These are phyloP conservation scores for Cynopterus sphinx DNA, from an alignment of 2,797 vertebrate species.

Conservation along the genomic window DNA sequence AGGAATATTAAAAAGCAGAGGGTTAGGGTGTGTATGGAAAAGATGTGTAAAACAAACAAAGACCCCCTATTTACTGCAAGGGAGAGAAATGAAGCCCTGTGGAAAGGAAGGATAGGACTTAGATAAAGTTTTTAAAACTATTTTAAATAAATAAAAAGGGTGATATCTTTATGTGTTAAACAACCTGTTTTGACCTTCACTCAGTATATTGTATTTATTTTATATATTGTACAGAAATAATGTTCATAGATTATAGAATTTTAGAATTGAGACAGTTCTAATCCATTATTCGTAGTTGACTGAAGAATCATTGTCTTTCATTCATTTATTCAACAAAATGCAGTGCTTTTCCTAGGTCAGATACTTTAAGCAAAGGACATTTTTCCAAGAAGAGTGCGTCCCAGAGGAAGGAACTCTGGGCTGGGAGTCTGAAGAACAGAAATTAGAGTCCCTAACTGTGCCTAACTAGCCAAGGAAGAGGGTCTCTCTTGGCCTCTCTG, in stretches of 20 bases:
- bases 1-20: background rate
- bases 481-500: background rate
- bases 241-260: background rate
- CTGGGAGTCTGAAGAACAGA: background rate
- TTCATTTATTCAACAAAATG: background rate
- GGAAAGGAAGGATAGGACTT: background rate
- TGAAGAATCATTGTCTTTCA: background rate
- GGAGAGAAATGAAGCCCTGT: background rate
- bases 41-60: background rate
- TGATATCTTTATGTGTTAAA: background rate
- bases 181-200: background rate
- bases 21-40: background rate
- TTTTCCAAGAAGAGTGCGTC: background rate
- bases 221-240: background rate
- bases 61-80: background rate
- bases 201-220: background rate
- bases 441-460: background rate
- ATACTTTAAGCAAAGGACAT: background rate
- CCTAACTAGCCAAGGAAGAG: background rate
- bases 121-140: background rate
- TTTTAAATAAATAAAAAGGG: background rate
- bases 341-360: background rate
- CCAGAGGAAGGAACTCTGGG: background rate
- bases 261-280: background rate
- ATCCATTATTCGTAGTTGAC: background rate